A percentile compares a stretch with the other conserved stretches of the same genome.
Evolutionary conservation across 2,888 invertebrate genomes (phyloP).

Genomic region (Acrobeloides nanus): DNA sequence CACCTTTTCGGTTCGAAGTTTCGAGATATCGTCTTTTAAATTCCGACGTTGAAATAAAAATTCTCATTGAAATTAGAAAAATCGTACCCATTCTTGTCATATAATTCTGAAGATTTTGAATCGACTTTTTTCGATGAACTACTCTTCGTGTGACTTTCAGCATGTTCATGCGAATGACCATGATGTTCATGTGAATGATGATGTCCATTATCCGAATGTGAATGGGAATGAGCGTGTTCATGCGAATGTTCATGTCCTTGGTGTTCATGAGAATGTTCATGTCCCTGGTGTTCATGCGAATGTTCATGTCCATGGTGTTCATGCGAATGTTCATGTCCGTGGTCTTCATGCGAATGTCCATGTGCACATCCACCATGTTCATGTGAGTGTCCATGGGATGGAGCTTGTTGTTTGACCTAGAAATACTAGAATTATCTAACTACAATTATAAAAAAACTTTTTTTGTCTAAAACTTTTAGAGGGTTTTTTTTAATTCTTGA

Average conservation of each 20-base stretch:
- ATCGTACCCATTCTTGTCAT: too few relatives aligned
- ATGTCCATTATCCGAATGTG: constrained; percentile 54
- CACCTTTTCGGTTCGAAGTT: too few relatives aligned
- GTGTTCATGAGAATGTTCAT: constrained; percentile 24
- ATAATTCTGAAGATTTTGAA: too few relatives aligned
- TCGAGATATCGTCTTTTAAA: too few relatives aligned
- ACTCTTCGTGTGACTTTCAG: constrained; percentile 21
- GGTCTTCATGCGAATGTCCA: constrained; percentile 6
- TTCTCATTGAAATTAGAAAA: too few relatives aligned
- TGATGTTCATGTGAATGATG: constrained; percentile 16
- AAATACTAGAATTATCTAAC: too few relatives aligned
- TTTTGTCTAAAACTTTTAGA: too few relatives aligned
- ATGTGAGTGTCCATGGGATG: constrained; percentile 32
- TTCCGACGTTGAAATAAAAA: too few relatives aligned
- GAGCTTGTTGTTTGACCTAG: too few relatives aligned
- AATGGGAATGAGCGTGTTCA: constrained; percentile 8
- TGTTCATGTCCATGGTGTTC: constrained; percentile 14
- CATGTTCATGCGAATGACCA: constrained; percentile 6
- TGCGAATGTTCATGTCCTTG: constrained; percentile 18
- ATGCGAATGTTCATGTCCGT: constrained; percentile 1
- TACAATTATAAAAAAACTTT: too few relatives aligned
- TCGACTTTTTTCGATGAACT: too few relatives aligned
- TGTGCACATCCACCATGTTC: constrained; percentile 27
- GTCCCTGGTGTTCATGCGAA: constrained; percentile 25
- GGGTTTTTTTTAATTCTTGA: too few relatives aligned